Conservation (phyloP, 1,140 invertebrate species). For the Heterodera schachtii region DNA sequence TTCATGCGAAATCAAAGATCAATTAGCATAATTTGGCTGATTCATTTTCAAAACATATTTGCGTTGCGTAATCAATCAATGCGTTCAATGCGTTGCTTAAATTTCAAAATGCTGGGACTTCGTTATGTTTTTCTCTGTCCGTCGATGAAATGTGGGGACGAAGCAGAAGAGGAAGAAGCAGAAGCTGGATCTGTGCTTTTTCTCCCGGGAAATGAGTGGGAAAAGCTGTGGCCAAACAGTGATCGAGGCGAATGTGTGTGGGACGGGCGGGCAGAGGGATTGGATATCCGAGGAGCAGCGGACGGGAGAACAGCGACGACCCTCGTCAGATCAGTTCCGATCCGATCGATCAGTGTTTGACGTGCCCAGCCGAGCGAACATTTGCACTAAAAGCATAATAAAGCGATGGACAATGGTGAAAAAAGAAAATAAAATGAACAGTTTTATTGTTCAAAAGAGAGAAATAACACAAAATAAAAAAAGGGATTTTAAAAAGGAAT, state of each 20-base stretch:
- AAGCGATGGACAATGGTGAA: background rate
- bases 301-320: background rate
- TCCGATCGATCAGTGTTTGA: background rate
- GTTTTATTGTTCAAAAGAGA: too few relatives aligned
- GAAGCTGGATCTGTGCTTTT: background rate
- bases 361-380: background rate
- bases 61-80: too few relatives aligned
- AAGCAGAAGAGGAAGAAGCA: background rate
- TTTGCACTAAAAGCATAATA: background rate
- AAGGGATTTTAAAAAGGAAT: too few relatives aligned
- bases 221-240: constrained; percentile 1
- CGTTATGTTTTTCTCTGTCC: background rate
- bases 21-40: too few relatives aligned
- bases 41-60: too few relatives aligned
- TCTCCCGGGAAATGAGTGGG: background rate
- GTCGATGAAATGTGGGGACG: background rate
- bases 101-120: background rate
- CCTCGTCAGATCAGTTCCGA: background rate
- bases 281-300: background rate
- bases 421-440: background rate
- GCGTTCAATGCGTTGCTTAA: background rate
- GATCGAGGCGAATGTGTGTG: background rate
- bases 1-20: too few relatives aligned
- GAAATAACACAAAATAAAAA: too few relatives aligned
- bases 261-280: background rate